A percentile compares a stretch with the other conserved stretches of the same genome.
Evolutionary conservation across 2,113 vertebrate genomes (phyloP).

Genomic region (Cyrtonyx montezumae): DNA sequence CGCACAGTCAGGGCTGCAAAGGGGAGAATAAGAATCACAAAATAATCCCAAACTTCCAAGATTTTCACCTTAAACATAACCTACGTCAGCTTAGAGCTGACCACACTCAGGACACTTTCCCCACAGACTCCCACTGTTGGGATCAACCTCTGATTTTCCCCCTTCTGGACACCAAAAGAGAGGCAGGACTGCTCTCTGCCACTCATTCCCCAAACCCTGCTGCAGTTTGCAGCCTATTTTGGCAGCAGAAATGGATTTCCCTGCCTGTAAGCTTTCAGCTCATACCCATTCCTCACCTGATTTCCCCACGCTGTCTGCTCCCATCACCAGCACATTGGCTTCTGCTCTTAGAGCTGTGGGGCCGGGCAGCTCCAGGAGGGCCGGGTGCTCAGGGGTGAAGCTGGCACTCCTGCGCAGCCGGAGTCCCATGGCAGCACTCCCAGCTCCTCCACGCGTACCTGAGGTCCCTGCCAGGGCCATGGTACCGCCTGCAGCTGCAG

Average conservation of each 20-base stretch:
- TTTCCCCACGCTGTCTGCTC: constrained; percentile 85
- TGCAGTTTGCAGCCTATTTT: background rate
- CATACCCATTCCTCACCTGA: constrained; percentile 71
- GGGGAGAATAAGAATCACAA: background rate
- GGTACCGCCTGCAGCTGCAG: constrained; percentile 19
- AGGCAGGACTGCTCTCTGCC: background rate
- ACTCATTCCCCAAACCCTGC: background rate
- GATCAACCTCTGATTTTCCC: accelerated
- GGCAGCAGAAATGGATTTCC: accelerated
- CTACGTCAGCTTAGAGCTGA: background rate
- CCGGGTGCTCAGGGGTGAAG: constrained; percentile 69
- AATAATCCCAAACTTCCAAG: background rate
- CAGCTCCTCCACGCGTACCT: background rate
- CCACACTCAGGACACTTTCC: background rate
- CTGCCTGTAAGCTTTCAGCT: background rate
- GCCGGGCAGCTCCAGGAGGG: constrained; percentile 37
- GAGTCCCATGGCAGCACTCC: constrained; percentile 51
- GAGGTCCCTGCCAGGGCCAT: background rate
- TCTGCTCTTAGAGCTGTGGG: constrained; percentile 74
- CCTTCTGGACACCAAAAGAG: background rate
- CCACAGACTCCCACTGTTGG: background rate
- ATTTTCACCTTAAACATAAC: background rate
- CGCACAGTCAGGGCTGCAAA: constrained; percentile 86
- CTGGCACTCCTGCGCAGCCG: constrained; percentile 73
- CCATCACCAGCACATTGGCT: constrained; percentile 83